These are phyloP conservation scores for Pteromalus puparum DNA, from an alignment of 1,140 invertebrate species.

Conservation along the genomic window DNA sequence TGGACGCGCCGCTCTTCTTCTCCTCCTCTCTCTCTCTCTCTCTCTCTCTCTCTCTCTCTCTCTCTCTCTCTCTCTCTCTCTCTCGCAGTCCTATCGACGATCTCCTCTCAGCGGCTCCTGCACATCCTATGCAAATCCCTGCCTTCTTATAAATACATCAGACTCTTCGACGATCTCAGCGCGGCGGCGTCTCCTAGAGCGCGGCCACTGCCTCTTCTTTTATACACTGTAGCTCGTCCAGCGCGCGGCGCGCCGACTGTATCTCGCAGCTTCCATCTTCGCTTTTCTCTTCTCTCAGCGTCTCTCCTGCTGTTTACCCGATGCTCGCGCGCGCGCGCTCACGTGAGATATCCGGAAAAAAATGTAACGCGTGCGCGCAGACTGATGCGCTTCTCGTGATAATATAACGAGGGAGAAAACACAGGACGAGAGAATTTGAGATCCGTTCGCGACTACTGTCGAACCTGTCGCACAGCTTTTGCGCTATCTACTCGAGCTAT, in stretches of 20 bases:
- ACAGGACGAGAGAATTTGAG: no score
- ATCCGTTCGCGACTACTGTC: not conserved
- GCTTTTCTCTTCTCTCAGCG: not conserved
- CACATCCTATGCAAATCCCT: slow-evolving; percentile 75
- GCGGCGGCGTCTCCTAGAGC: slow-evolving; percentile 18
- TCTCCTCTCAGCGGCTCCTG: slow-evolving; percentile 61
- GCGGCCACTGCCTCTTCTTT: slow-evolving; percentile 60
- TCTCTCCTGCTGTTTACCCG: slow-evolving; percentile 32
- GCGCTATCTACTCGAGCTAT: slow-evolving; percentile 17
- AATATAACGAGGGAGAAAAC: slow-evolving; percentile 1
- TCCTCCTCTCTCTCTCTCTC: not conserved
- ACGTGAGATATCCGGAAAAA: not conserved
- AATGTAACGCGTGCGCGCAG: not conserved
- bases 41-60: not conserved
- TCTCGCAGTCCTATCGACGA: slow-evolving; percentile 68
- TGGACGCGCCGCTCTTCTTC: slow-evolving; percentile 64
- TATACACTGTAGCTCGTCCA: not conserved
- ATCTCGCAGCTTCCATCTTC: not conserved
- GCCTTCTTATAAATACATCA: slow-evolving; percentile 76
- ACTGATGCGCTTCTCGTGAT: slow-evolving; percentile 18
- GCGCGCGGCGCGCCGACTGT: not conserved
- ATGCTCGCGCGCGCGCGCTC: no score
- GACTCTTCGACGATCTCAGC: slow-evolving; percentile 56
- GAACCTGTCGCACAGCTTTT: not conserved
- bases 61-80: not conserved